These are phyloP conservation scores for Deladenus siricidicola DNA, from an alignment of 2,888 invertebrate species.

Conservation along the genomic window DNA sequence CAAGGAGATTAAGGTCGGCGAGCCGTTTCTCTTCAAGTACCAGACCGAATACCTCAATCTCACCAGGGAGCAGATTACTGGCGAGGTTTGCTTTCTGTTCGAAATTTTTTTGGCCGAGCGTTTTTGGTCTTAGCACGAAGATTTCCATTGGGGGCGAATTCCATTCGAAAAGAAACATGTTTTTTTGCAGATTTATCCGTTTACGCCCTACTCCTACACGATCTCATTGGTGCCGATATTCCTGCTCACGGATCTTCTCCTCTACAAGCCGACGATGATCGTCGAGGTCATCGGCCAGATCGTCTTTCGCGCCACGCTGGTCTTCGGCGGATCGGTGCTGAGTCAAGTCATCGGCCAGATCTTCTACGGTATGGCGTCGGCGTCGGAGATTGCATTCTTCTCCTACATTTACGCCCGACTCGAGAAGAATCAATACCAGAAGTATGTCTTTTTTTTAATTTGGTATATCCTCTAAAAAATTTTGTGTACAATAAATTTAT, in stretches of 20 bases:
- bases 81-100: slow-evolving; percentile 16
- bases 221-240: slow-evolving; percentile 30
- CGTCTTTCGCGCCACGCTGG: slow-evolving; percentile 29
- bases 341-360: slow-evolving; percentile 22
- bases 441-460: slow-evolving; percentile 10
- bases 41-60: slow-evolving; percentile 34
- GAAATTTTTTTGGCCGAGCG: background rate
- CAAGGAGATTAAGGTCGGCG: slow-evolving; percentile 33
- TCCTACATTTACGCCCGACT: slow-evolving; percentile 33
- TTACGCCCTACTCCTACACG: slow-evolving; percentile 26
- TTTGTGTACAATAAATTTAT: background rate
- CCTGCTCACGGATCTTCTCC: slow-evolving; percentile 29
- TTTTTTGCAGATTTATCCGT: slow-evolving; percentile 28
- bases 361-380: slow-evolving; percentile 31
- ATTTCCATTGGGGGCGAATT: background rate
- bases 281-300: slow-evolving; percentile 31
- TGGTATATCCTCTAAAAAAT: background rate
- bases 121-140: slow-evolving; percentile 10
- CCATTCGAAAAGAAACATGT: background rate
- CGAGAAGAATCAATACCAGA: slow-evolving; percentile 31
- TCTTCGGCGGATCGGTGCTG: slow-evolving; percentile 24
- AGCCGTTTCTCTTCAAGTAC: slow-evolving; percentile 27
- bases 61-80: slow-evolving; percentile 25
- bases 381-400: slow-evolving; percentile 37
- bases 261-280: slow-evolving; percentile 37